Evolutionary conservation across 2,113 vertebrate species (phyloP), one percentile per base, ranked within the genome.

Genomic region (Sinocyclocheilus maitianheensis): DNA sequence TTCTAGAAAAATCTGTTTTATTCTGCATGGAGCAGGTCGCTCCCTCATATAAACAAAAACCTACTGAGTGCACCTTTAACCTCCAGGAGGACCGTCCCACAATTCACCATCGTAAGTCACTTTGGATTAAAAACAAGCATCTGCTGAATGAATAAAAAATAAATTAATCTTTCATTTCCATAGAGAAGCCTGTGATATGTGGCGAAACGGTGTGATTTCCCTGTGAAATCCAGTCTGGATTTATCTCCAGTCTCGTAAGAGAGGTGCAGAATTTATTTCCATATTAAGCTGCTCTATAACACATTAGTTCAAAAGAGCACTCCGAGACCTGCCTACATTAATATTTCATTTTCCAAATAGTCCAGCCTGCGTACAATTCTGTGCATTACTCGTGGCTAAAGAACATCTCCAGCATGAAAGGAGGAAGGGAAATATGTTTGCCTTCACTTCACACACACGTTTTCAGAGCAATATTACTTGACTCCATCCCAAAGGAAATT

Each of bases 211-310:
- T 62, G 58, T 40, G n/a, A 8, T n/a, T 63, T 85, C 16, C n/a
- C 30, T 48, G 30, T 60, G 74, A 84, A 88, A 84, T 77, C 77
- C 12, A 34, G 62, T 30, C 69, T 58, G 69, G 72, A 51, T 67
- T 63, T 51, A 63, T 84, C 77, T 84, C 51, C 16, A 40, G 77
- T 43, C 63, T 55, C 77, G 13, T 77, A 87, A 62, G 58, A 79
- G 34, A 63, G 22, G 74, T 60, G 75, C 79, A 51, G 75, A 89
- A 88, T 88, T 89, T 86, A 88, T 63, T 86, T 82, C 71, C 63
- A 84, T 81, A 86, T 84, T 77, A 88, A 86, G 84, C 84, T 85
- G 20, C 40, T 86, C 80, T 78, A 81, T 78, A 55, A 81, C 76
- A 51, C 79, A 69, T 60, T 77, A 34, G 34, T 90, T 74, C 37